A percentile compares a stretch with the other conserved stretches of the same genome.
phyloP scores from a whole-genome alignment of 2,888 invertebrate species.

The Tetanocera ferruginea region DNA sequence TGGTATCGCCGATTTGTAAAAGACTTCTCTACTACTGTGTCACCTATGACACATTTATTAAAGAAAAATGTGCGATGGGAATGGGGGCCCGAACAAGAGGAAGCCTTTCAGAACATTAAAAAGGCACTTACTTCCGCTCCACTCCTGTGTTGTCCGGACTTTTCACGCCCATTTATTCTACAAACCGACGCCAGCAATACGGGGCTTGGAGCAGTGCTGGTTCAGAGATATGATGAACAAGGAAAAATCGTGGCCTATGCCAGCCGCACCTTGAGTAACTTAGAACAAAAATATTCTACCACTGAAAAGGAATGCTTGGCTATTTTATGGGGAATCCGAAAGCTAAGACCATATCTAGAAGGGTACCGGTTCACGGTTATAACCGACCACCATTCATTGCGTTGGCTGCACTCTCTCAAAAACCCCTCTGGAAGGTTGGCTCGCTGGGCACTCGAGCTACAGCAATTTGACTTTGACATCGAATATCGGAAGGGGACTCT shows the following conservation, averaged over 20 bases:
- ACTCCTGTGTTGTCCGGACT: constrained; percentile 7
- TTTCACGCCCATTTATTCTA: constrained; percentile 22
- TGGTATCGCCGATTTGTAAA: constrained; percentile 10
- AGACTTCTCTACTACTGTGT: neutral
- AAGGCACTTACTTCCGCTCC: constrained; percentile 23
- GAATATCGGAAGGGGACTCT: constrained; percentile 29
- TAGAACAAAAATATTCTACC: constrained; percentile 41
- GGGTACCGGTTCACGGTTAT: constrained; percentile 32
- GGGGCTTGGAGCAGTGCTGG: constrained; percentile 28
- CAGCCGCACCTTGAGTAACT: constrained; percentile 31
- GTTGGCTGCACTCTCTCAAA: constrained; percentile 34
- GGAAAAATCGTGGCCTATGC: constrained; percentile 38
- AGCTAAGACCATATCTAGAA: constrained; percentile 34
- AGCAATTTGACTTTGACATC: constrained; percentile 39
- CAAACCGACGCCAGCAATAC: constrained; percentile 37
- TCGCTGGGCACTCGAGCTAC: constrained; percentile 41
- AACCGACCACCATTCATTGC: constrained; percentile 44
- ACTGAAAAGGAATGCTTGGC: constrained; percentile 46
- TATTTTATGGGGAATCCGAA: constrained; percentile 40
- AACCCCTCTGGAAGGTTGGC: constrained; percentile 40
- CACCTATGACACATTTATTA: neutral
- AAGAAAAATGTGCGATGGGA: neutral
- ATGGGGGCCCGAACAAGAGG: neutral
- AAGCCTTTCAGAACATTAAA: constrained; percentile 9
- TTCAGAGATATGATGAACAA: neutral